Conservation (phyloP, 2,797 vertebrate genomes). For the Phalanger gymnotis region DNA sequence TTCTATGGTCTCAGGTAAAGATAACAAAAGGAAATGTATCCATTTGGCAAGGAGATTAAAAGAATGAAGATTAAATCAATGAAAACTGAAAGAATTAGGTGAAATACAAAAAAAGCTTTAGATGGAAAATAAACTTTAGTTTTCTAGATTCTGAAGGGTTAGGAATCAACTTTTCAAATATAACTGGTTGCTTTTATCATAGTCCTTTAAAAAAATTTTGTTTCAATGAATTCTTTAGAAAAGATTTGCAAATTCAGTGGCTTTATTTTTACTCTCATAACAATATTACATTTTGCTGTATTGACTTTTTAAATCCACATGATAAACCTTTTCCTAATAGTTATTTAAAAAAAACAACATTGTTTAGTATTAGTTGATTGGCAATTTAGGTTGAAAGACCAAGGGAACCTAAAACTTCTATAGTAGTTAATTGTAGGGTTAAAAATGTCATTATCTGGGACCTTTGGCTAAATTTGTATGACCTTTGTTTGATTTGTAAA, state of each 20-base stretch:
- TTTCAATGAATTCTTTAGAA: too few relatives aligned
- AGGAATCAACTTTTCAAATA: slow-evolving; percentile 11
- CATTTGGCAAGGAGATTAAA: slow-evolving; percentile 49
- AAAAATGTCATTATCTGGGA: neutral
- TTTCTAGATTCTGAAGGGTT: slow-evolving; percentile 38
- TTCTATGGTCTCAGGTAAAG: slow-evolving; percentile 34
- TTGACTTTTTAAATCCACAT: slow-evolving; percentile 19
- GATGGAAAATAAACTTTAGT: neutral
- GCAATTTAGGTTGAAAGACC: slow-evolving; percentile 20
- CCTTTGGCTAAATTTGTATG: neutral
- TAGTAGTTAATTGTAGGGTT: slow-evolving; percentile 18
- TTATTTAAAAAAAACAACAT: neutral
- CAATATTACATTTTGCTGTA: too few relatives aligned
- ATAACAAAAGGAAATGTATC: neutral
- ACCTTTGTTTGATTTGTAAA: neutral
- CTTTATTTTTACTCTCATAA: too few relatives aligned
- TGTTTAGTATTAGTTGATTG: neutral
- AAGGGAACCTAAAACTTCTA: neutral
- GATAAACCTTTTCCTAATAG: neutral
- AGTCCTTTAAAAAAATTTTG: neutral
- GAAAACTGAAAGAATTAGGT: neutral
- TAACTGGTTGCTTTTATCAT: slow-evolving; percentile 25
- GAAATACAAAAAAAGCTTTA: neutral
- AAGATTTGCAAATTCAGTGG: too few relatives aligned
- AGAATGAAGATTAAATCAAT: slow-evolving; percentile 39